phyloP scores from a whole-genome alignment of 2,797 vertebrate genomes.

The Poeciliopsis infans region DNA sequence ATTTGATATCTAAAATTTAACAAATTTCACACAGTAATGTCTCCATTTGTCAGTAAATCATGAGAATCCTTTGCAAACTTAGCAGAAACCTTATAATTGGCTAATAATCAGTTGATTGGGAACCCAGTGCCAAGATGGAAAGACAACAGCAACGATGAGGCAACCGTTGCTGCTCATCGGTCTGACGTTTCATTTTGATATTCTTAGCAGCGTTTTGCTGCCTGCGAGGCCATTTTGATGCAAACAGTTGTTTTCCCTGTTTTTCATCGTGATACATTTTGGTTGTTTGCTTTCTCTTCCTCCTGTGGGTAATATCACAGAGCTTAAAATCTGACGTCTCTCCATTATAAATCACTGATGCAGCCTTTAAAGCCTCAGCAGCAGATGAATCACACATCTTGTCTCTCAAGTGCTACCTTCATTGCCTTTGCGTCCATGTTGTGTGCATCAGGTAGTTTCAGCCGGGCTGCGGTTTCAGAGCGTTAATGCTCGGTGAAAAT shows the following conservation, averaged over 20 bases:
- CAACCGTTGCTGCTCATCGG: not conserved
- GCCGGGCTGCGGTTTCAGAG: not conserved
- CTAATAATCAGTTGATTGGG: not conserved
- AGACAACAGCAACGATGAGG: not conserved
- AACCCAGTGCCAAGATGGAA: not conserved
- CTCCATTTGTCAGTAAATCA: no score
- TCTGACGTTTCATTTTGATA: not conserved
- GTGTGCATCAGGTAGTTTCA: slow-evolving; percentile 1
- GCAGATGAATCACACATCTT: slow-evolving; percentile 4
- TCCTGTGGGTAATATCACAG: not conserved
- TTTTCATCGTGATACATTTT: not conserved
- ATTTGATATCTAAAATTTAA: no score
- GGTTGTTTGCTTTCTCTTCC: not conserved
- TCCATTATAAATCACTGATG: slow-evolving; percentile 15
- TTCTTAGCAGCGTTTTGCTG: not conserved
- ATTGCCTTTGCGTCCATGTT: slow-evolving; percentile 6
- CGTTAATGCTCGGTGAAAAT: not conserved
- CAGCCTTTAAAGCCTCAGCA: slow-evolving; percentile 1
- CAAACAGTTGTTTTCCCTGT: not conserved
- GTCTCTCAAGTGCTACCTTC: slow-evolving; percentile 4
- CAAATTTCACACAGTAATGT: no score
- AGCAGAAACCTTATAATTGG: not conserved
- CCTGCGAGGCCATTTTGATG: not conserved
- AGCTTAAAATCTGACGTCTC: not conserved
- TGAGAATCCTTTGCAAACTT: no score